Evolutionary conservation across 2,797 vertebrate species (phyloP).

Genomic region (Sebastes vulpes): DNA sequence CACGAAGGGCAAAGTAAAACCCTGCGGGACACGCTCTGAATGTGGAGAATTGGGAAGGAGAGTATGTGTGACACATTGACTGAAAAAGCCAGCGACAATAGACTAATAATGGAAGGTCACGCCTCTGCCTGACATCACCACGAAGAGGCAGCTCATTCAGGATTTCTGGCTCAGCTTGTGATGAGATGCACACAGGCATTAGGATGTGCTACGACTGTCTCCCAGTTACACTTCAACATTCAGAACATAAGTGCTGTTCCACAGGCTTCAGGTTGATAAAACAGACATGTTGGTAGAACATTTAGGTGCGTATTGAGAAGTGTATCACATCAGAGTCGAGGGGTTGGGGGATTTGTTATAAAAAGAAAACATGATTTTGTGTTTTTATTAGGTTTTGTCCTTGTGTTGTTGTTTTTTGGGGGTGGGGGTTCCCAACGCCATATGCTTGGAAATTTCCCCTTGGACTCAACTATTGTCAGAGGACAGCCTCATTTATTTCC

Average conservation of each 20-base stretch:
- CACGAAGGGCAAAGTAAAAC: conserved; percentile 71
- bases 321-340: not conserved
- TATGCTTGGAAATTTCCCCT: conserved; percentile 56
- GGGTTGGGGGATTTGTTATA: not conserved
- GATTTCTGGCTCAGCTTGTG: conserved; percentile 49
- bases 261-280: not conserved
- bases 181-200: conserved; percentile 56
- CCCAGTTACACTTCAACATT: conserved; percentile 12
- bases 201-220: conserved; percentile 20
- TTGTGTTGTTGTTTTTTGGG: conserved; percentile 5
- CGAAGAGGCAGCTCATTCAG: conserved; percentile 61
- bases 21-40: conserved; percentile 67
- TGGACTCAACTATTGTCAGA: conserved; percentile 37
- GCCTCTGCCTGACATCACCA: conserved; percentile 62
- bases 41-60: conserved; percentile 73
- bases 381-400: conserved; percentile 13
- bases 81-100: conserved; percentile 74
- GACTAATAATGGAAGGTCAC: conserved; percentile 79
- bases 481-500: conserved; percentile 65
- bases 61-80: conserved; percentile 76
- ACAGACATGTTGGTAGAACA: conserved; percentile 7
- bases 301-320: not conserved
- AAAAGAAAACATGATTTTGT: conserved; percentile 22
- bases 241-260: conserved; percentile 12
- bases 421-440: not conserved